Percentiles rank a stretch among this genome's conserved stretches.
These are phyloP conservation scores for Kryptolebias marmoratus DNA, from an alignment of 2,113 vertebrate species.

Conservation along the genomic window DNA sequence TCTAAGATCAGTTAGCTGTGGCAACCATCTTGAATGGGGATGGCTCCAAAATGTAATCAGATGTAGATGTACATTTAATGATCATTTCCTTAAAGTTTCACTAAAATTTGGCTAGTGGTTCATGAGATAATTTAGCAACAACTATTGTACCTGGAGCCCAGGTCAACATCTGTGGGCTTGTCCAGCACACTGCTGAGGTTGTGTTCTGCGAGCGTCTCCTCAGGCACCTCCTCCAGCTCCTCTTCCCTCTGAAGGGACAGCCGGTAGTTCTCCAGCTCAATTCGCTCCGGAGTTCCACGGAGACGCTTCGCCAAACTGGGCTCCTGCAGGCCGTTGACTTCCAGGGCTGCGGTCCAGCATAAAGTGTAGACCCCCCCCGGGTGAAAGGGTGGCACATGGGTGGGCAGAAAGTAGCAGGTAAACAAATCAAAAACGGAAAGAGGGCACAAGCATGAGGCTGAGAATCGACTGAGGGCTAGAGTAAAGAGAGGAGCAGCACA, in stretches of 20 bases:
- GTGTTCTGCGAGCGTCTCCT: constrained; percentile 95
- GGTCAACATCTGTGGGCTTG: constrained; percentile 85
- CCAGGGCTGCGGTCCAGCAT: constrained; percentile 71
- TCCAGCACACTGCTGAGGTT: constrained; percentile 96
- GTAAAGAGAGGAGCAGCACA: background rate
- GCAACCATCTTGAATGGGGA: no score
- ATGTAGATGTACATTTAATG: no score
- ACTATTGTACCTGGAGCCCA: constrained; percentile 88
- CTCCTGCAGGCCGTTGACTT: constrained; percentile 90
- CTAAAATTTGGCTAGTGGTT: no score
- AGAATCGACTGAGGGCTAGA: constrained; percentile 10
- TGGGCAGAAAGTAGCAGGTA: background rate
- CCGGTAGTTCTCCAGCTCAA: constrained; percentile 97
- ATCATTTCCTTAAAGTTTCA: no score
- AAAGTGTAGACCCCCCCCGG: background rate
- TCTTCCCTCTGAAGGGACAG: constrained; percentile 89
- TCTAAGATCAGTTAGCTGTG: no score
- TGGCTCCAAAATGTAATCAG: no score
- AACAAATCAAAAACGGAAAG: constrained; percentile 8
- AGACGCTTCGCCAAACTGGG: constrained; percentile 89
- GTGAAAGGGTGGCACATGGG: background rate
- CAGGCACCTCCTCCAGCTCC: constrained; percentile 94
- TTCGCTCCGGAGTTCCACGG: constrained; percentile 92
- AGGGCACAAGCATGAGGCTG: constrained; percentile 12
- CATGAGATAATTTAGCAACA: no score